Base-by-base conservation (phyloP, 1,140 invertebrate genomes). In the Helicoverpa zea region DNA sequence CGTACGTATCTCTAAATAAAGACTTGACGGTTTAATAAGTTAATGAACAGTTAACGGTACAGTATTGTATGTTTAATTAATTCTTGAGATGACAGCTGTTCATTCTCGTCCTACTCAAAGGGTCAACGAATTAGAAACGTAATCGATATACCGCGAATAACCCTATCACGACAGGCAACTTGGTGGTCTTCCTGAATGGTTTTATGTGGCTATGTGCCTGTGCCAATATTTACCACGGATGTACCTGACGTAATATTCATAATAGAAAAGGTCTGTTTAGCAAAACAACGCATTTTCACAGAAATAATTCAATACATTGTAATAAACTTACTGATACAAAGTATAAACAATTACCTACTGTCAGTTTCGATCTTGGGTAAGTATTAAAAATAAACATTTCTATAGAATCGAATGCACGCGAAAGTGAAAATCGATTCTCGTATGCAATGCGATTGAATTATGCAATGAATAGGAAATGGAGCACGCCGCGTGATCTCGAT, bases 341-440 rank as follows among this genome's bases (percentile, higher is more conserved):
- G 49, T 52, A 54, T 23, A 64, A 51, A 54, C 66, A 70, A 23
- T 72, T 54, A 23, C 68, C 23, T 51, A 30, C 68, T 72, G 49
- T 54, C 68, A 52, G 68, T 73, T 58, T 58, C 51, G 47, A 73
- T 73, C 7, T 73, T 73, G 11, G 13, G 52, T 43, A 73, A 58
- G 70, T 52, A 58, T 73, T 73, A 43, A 73, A 56, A 73, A 73
- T 58, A 56, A 72, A 56, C 51, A 73, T 58, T 73, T 58, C 70
- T 63, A 76, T 76, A 47, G 73, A 61, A 76, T 59, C 73, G 58
- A 63, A 76, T 63, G 73, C 73, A 76, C 43, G 56, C 56, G 73
- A 76, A 76, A 76, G 73, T 76, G 73, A 76, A 76, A 76, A 76
- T 76, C 73, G 73, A 76, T 72, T 72, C 68, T 76, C 56, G 58